Evolutionary conservation across 2,888 invertebrate species (phyloP), one percentile per base, ranked within the genome.

Genomic region (Nomada hirtipes): DNA sequence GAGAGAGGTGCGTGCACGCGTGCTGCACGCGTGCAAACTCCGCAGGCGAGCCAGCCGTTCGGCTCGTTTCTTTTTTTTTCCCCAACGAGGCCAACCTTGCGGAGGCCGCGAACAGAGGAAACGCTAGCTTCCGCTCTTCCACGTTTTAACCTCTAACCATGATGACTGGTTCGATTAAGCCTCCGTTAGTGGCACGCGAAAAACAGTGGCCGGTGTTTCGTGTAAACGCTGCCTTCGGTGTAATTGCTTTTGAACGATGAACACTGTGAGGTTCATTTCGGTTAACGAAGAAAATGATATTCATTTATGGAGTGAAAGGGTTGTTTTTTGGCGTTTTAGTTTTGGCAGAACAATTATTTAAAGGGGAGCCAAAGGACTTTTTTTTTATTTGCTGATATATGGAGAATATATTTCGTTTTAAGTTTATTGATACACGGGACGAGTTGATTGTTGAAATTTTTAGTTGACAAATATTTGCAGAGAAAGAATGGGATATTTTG

Each of bases 41-140:
- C 59, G 50, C 65, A 15, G 29, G 72, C 36, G 36, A 36, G n/a
- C 44, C 36, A 20, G 36, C 26, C 60, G 73, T 44, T 63, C 13
- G 44, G 18, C 23, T 23, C 26, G 42, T 2, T 10, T 53, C n/a
- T 53, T 9, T 11, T 57, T 67, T 11, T 70, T 75, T 71, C 57
- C 36, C 65, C 50, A 72, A 76, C 79, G 73, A 2, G 11, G 70
- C 76, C 79, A 90, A 79, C 86, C 88, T 89, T 88, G 88, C 69
- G 76, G 86, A 88, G 86, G 86, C 85, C 85, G 63, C 52, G 52
- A 71, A 29, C 64, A 72, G 76, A 90, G 85, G 89, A 89, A 88
- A 81, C 81, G 86, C 36, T 68, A 73, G 86, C 89, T 90, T 91
- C 90, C 91, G 90, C 87, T 89, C 86, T 89, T 86, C 86, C 86